Evolutionary conservation across 2,888 invertebrate species (phyloP).

Genomic region (Mylabris sibirica): DNA sequence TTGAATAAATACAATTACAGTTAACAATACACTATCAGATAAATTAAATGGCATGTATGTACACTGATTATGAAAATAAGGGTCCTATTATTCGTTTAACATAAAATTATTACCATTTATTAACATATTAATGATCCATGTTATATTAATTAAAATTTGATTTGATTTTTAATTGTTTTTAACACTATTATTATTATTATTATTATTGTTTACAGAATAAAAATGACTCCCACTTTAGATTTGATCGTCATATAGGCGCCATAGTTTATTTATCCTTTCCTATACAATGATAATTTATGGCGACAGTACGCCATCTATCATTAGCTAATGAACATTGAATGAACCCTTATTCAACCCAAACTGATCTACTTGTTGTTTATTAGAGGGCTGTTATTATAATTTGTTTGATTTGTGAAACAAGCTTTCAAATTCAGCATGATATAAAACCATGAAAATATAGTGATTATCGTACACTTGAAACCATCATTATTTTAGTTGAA

Average conservation of each 20-base stretch:
- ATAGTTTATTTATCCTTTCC: conserved; percentile 36
- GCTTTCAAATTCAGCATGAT: conserved; percentile 14
- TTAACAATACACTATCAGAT: background rate
- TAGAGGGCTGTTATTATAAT: conserved; percentile 50
- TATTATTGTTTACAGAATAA: background rate
- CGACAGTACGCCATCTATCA: conserved; percentile 53
- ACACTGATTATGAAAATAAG: conserved; percentile 1
- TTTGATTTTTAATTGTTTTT: background rate
- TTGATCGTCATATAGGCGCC: conserved; percentile 7
- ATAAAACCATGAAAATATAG: conserved; percentile 32
- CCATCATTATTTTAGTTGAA: conserved; percentile 21
- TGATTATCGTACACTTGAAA: conserved; percentile 40
- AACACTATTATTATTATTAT: background rate
- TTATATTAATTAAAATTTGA: background rate
- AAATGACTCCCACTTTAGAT: background rate
- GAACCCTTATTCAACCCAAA: conserved; percentile 50
- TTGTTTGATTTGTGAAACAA: conserved; percentile 53
- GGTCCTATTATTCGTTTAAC: conserved; percentile 5
- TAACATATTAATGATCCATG: background rate
- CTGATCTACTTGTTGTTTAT: conserved; percentile 45
- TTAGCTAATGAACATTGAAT: conserved; percentile 57
- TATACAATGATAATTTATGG: conserved; percentile 45
- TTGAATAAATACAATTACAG: conserved; percentile 5
- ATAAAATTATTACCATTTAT: background rate
- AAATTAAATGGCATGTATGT: background rate